phyloP scores from a whole-genome alignment of 2,888 invertebrate genomes.

The Oscheius sp. region DNA sequence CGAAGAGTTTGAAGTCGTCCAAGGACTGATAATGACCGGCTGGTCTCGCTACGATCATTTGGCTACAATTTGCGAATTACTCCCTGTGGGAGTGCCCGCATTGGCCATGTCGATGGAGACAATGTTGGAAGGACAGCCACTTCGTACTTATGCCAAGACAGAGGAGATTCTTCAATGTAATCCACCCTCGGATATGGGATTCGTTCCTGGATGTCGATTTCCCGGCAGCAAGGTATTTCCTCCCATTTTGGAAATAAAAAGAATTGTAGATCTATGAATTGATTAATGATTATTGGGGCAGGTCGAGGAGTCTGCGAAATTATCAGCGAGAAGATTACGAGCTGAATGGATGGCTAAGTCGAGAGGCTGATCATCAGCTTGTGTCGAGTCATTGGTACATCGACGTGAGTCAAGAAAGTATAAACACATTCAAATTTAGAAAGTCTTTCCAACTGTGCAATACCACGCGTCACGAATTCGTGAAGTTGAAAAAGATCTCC shows the following conservation, averaged over 20 bases:
- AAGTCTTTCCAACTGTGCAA: conserved; percentile 63
- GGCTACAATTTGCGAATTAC: conserved; percentile 75
- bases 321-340: conserved; percentile 70
- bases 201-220: conserved; percentile 63
- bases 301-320: conserved; percentile 47
- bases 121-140: conserved; percentile 49
- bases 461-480: conserved; percentile 50
- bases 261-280: conserved; percentile 67
- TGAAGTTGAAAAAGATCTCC: conserved; percentile 54
- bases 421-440: conserved; percentile 49
- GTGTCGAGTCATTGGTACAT: conserved; percentile 67
- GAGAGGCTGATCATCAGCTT: conserved; percentile 60
- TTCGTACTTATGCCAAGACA: conserved; percentile 54
- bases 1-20: conserved; percentile 64
- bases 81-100: conserved; percentile 75
- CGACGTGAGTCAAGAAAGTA: conserved; percentile 55
- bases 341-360: conserved; percentile 67
- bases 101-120: conserved; percentile 73
- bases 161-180: conserved; percentile 60
- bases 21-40: conserved; percentile 75
- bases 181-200: conserved; percentile 55
- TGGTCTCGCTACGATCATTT: conserved; percentile 77
- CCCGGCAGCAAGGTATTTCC: conserved; percentile 57
- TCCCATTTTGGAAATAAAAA: too few relatives aligned
- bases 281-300: conserved; percentile 62